These are phyloP conservation scores for Mantis religiosa DNA, from an alignment of 2,888 invertebrate species.

Conservation along the genomic window DNA sequence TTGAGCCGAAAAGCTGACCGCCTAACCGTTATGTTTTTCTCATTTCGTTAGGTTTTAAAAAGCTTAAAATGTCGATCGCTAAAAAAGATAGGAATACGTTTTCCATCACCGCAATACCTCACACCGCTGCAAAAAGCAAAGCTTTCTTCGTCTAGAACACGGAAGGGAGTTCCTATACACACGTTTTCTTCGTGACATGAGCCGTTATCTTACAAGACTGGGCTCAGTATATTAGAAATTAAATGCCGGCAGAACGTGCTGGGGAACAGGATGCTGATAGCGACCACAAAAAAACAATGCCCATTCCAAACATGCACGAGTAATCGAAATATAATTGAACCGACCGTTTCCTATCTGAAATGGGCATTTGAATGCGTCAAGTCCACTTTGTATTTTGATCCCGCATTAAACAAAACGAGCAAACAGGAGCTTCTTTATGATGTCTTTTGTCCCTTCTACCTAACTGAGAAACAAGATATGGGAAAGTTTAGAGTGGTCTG, in stretches of 20 bases:
- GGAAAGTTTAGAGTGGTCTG: background rate
- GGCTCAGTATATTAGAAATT: background rate
- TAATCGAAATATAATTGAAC: slow-evolving; percentile 20
- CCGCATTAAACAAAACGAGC: slow-evolving; percentile 11
- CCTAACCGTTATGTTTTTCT: background rate
- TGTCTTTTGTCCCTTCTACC: background rate
- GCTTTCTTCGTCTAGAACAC: background rate
- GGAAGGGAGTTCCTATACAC: background rate
- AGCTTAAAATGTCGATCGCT: background rate
- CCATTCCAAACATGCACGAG: slow-evolving; percentile 7
- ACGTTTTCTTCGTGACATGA: background rate
- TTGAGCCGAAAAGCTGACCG: background rate
- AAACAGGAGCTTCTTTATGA: background rate
- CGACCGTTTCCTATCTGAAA: slow-evolving; percentile 21
- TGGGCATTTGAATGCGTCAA: slow-evolving; percentile 24
- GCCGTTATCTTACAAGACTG: background rate
- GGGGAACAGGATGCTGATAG: background rate
- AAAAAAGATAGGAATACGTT: background rate
- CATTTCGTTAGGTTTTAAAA: background rate
- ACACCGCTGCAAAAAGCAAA: background rate
- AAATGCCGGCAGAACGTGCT: background rate
- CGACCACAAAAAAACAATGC: background rate
- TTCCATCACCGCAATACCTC: background rate
- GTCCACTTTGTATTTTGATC: slow-evolving; percentile 19
- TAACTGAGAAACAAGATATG: background rate